phyloP scores from a whole-genome alignment of 2,888 invertebrate genomes.

The Chalcosyrphus nemorum region DNA sequence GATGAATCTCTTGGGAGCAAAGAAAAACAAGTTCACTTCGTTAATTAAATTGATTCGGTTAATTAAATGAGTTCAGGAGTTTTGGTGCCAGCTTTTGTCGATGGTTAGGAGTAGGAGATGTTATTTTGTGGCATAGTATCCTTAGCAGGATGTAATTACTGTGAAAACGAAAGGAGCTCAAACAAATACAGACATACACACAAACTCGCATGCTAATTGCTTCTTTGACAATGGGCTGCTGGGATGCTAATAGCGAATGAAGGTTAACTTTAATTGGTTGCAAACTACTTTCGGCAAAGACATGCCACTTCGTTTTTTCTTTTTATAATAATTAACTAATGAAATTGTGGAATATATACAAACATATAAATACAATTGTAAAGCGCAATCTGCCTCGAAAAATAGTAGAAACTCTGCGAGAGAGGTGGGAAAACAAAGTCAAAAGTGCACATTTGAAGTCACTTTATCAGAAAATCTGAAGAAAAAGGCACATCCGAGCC shows the following conservation, averaged over 20 bases:
- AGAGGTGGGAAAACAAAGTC: too few relatives aligned
- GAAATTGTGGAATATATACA: neutral
- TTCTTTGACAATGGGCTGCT: neutral
- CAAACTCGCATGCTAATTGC: neutral
- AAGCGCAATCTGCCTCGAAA: too few relatives aligned
- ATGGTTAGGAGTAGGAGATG: neutral
- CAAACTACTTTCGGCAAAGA: neutral
- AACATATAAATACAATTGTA: too few relatives aligned
- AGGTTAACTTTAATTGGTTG: neutral
- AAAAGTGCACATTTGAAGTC: too few relatives aligned
- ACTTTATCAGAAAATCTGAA: too few relatives aligned
- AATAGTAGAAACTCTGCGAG: too few relatives aligned
- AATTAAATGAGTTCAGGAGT: constrained; percentile 17
- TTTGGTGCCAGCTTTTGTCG: neutral
- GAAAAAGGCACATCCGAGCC: too few relatives aligned
- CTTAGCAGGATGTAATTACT: neutral
- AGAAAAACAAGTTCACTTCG: constrained; percentile 3
- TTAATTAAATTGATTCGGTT: constrained; percentile 34
- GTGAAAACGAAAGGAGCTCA: neutral
- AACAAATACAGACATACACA: neutral
- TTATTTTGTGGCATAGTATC: neutral
- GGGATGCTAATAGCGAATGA: neutral
- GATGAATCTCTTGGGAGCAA: neutral
- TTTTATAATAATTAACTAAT: neutral
- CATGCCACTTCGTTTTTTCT: too few relatives aligned